phyloP scores from a whole-genome alignment of 2,888 invertebrate species.

The Aelia acuminata region DNA sequence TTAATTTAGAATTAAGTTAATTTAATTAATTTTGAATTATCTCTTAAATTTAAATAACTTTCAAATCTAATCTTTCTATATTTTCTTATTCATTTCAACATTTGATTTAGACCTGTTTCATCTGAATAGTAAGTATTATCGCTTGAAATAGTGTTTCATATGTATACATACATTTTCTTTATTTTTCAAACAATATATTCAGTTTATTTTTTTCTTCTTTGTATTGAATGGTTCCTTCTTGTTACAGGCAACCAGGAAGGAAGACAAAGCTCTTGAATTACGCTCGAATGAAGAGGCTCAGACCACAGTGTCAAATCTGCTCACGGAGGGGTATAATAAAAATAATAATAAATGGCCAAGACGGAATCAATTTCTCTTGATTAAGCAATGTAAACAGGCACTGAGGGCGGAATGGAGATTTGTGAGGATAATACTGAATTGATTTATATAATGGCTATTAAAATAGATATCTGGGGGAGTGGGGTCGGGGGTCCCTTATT shows the following conservation, averaged over 20 bases:
- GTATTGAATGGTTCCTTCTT: neutral
- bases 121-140: too few species aligned
- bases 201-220: neutral
- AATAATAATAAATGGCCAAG: constrained; percentile 40
- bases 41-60: too few species aligned
- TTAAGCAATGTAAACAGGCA: constrained; percentile 53
- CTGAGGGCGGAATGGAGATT: constrained; percentile 46
- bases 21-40: too few species aligned
- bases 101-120: too few species aligned
- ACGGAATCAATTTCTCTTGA: constrained; percentile 53
- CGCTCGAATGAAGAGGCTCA: neutral
- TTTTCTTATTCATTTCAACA: too few species aligned
- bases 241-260: neutral
- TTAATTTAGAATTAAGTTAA: too few species aligned
- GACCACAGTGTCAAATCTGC: neutral
- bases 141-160: too few species aligned
- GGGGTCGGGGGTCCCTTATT: constrained; percentile 27
- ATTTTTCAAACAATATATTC: neutral
- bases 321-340: neutral
- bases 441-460: constrained; percentile 57
- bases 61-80: too few species aligned
- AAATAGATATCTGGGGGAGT: constrained; percentile 51
- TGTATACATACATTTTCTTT: too few species aligned
- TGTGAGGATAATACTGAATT: constrained; percentile 47
- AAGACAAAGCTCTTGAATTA: neutral